Base-by-base conservation (phyloP, 2,888 invertebrate genomes). In the Drosophila longiperda region DNA sequence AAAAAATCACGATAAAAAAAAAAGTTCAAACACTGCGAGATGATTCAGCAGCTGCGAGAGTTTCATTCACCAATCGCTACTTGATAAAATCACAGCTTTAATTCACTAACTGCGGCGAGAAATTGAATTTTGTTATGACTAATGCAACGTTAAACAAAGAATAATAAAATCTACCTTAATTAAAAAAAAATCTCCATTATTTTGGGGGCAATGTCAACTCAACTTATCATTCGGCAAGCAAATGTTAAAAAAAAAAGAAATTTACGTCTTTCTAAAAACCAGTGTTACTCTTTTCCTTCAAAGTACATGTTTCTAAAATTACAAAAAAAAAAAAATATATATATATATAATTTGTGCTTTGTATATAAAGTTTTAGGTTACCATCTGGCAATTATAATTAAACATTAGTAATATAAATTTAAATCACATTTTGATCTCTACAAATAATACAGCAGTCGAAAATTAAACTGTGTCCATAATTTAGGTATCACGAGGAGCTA, bases 41-140 rank as follows among this genome's bases (percentile, higher is more conserved):
- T 79, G 75, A 79, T 74, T 78, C 80, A 75, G 54, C 65, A 50
- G 54, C 33, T 45, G 65, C 68, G 54, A 61, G 52, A 68, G 48
- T 64, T 79, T 75, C 45, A 73, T 63, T 61, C 61, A 48, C 58
- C 40, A n/a, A 55, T 68, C 45, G 38, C 52, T 53, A 55, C 40
- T 70, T 50, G 49, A 61, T 62, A 49, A 79, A 57, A 49, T 45
- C 52, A 54, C 60, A 60, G 34, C 29, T 42, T 45, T 15, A 23
- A 67, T 70, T 57, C 49, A 12, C 40, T 67, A 29, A 29, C 58
- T 29, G 8, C 3, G 5, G 1, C 8, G 23, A 3, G 11, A 38
- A 17, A 3, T 33, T 52, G 12, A 12, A 11, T 23, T 33, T 17
- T 23, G 12, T 11, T 11, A 36, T 23, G 9, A 26, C 23, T 17